Conservation (phyloP, 2,888 invertebrate species). For the Melinopterus prodromus region DNA sequence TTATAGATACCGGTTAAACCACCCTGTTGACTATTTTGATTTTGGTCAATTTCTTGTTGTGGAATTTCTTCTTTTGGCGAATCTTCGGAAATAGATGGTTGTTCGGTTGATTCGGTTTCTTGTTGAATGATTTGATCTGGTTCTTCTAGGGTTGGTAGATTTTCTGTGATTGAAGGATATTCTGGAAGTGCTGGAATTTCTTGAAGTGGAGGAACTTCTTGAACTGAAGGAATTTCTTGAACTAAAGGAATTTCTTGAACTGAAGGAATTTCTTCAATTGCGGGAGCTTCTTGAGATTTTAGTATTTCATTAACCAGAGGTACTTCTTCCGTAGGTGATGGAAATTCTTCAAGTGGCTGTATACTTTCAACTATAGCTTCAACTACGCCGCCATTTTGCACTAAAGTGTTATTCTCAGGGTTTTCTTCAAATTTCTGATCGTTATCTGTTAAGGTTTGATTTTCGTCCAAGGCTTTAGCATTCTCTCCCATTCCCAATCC, state of each 20-base stretch:
- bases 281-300: background rate
- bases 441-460: background rate
- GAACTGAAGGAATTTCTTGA: background rate
- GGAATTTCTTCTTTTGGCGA: background rate
- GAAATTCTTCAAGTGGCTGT: background rate
- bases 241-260: background rate
- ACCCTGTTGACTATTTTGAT: background rate
- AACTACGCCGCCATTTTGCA: background rate
- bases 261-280: background rate
- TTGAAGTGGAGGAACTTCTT: background rate
- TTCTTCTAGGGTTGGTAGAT: background rate
- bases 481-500: background rate
- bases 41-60: background rate
- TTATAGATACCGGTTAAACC: background rate
- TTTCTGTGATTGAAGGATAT: background rate
- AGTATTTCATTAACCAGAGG: background rate
- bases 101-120: background rate
- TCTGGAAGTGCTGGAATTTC: background rate
- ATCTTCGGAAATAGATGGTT: background rate
- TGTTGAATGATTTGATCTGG: background rate
- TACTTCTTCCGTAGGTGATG: background rate
- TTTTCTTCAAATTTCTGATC: background rate
- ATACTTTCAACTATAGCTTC: background rate
- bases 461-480: background rate
- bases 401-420: background rate